phyloP scores from a whole-genome alignment of 2,797 vertebrate species.

The Hafferia zeledoni region DNA sequence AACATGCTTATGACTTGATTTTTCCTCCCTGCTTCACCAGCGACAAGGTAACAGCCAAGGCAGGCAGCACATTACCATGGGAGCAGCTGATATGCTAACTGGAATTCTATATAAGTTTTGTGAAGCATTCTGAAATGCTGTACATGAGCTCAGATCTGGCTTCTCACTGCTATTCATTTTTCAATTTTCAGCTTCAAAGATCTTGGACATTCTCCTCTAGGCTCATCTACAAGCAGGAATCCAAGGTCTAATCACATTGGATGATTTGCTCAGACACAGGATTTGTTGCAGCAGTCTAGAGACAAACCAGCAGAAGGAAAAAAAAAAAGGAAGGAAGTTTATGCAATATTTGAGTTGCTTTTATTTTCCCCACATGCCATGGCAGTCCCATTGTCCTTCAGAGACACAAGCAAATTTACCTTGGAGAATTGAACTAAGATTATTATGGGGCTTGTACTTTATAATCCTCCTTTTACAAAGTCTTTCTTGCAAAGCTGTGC shows the following conservation, averaged over 20 bases:
- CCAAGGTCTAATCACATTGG: constrained; percentile 51
- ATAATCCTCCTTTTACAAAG: constrained; percentile 37
- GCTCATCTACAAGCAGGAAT: constrained; percentile 64
- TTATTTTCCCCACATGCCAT: constrained; percentile 17
- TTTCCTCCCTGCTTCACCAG: constrained; percentile 52
- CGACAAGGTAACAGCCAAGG: neutral
- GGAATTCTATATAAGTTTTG: constrained; percentile 30
- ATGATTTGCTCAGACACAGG: constrained; percentile 38
- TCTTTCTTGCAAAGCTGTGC: neutral
- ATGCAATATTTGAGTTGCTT: neutral
- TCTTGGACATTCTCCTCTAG: constrained; percentile 59
- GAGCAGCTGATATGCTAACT: constrained; percentile 43
- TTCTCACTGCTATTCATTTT: constrained; percentile 61
- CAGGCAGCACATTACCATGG: neutral
- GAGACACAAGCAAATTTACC: constrained; percentile 42
- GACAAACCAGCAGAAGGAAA: constrained; percentile 3
- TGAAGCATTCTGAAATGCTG: constrained; percentile 31
- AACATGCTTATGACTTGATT: constrained; percentile 28
- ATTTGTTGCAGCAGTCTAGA: constrained; percentile 47
- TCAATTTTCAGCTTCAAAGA: constrained; percentile 72
- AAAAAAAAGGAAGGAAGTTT: neutral
- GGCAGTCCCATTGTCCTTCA: constrained; percentile 47
- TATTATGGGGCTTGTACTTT: neutral
- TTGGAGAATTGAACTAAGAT: constrained; percentile 1
- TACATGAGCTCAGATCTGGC: neutral